Percentiles rank a stretch among this genome's conserved stretches.
phyloP scores from a whole-genome alignment of 2,113 vertebrate species.

The Harpagus bidentatus region DNA sequence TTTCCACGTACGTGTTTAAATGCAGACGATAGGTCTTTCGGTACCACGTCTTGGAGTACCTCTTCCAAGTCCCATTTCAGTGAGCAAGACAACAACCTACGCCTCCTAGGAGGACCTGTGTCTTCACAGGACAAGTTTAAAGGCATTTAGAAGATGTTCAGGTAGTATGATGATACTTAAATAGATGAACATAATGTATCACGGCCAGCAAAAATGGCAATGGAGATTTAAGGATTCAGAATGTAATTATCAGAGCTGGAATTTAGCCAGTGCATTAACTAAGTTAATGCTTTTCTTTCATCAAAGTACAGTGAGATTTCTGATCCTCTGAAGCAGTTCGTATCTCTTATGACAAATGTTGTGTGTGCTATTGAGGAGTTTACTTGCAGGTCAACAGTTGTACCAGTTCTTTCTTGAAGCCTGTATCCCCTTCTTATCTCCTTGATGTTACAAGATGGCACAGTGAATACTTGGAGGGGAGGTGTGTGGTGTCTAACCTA shows the following conservation, averaged over 20 bases:
- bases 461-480: neutral
- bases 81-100: neutral
- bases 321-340: neutral
- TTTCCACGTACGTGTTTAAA: neutral
- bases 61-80: neutral
- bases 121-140: neutral
- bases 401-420: neutral
- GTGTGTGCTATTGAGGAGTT: neutral
- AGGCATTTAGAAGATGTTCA: neutral
- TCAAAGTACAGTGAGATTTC: neutral
- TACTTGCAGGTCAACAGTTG: neutral
- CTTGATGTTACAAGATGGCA: neutral
- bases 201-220: neutral
- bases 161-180: neutral
- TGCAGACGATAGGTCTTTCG: neutral
- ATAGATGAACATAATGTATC: neutral
- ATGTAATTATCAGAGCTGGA: neutral
- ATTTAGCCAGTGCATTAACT: neutral
- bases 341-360: neutral
- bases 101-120: neutral
- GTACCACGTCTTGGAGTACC: neutral
- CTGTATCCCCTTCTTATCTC: neutral
- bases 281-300: neutral
- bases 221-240: neutral
- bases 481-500: neutral